Evolutionary conservation across 2,888 invertebrate species (phyloP), one percentile per base, ranked within the genome.

Genomic region (Sarcophaga variegata): DNA sequence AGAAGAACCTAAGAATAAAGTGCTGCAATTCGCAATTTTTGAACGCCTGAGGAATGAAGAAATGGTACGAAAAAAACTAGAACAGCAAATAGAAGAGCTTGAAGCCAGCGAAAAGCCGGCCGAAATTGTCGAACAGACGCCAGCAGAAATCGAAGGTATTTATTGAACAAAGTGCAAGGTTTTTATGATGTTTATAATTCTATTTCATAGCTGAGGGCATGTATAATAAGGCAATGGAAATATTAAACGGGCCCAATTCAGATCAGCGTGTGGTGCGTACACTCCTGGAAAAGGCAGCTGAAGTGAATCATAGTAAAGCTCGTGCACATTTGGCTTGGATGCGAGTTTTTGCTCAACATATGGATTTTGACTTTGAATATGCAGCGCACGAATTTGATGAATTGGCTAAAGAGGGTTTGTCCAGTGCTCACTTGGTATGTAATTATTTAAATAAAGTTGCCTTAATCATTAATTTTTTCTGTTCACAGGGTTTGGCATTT

Each of bases 271-370:
- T 95, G 75, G 97, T 97, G 0, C 97, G 97, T 90, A 94, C 96
- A 60, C 94, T 97, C 77, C 94, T 99, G 54, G 95, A 96, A 64
- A 95, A 96, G 89, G 97, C 99, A 0, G 97, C 98, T 0, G 95
- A 96, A 66, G 94, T 96, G 81, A 98, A 98, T 63, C 97, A 98
- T 92, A 93, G 94, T 0, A 96, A 96, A 71, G 97, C 99, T 0
- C 95, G 96, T 92, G 97, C 98, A 85, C 95, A 97, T 92, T 93
- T 99, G 6, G 98, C 98, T 0, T 98, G 98, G 97, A 97, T 97
- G 0, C 95, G 97, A 90, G 93, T 99, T 8, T 96, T 98, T 90
- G 99, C 99, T 0, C 97, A 95, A 91, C 97, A 95, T 85, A 94
- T 97, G 17, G 95, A 95, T 63, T 96, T 97, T 90, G 96, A 98